A percentile compares a stretch with the other conserved stretches of the same genome.
Conservation (phyloP, 1,140 invertebrate genomes). For the Drosophila athabasca region DNA sequence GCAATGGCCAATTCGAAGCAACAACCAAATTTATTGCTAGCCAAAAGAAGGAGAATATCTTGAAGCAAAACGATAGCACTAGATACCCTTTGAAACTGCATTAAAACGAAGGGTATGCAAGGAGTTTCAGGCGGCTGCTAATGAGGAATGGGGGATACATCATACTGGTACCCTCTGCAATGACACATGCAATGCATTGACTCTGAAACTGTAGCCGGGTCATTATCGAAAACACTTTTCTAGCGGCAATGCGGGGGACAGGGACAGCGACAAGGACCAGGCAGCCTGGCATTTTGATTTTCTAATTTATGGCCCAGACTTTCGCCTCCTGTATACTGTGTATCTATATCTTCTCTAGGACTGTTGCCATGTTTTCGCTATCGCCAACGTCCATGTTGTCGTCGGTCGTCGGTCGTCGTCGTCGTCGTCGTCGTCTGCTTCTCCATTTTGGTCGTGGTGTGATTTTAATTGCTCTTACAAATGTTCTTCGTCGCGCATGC, state of each 20-base stretch:
- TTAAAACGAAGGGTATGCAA: no score
- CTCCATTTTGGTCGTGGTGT: slow-evolving; percentile 69
- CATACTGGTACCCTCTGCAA: not conserved
- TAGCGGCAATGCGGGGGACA: not conserved
- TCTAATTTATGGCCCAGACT: slow-evolving; percentile 67
- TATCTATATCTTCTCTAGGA: slow-evolving; percentile 49
- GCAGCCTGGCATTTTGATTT: slow-evolving; percentile 70
- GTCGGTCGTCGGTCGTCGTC: not conserved
- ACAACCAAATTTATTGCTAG: slow-evolving; percentile 46
- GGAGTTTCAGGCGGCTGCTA: no score
- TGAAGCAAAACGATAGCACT: not conserved
- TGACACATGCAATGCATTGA: slow-evolving; percentile 1
- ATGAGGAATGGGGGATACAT: no score
- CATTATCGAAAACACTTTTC: slow-evolving; percentile 45
- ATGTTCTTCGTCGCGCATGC: slow-evolving; percentile 68
- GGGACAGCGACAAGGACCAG: slow-evolving; percentile 6
- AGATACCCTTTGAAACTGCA: not conserved
- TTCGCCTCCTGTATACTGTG: slow-evolving; percentile 26
- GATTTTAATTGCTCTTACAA: slow-evolving; percentile 79
- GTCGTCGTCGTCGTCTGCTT: slow-evolving; percentile 46
- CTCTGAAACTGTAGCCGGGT: slow-evolving; percentile 55
- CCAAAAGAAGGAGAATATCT: no score
- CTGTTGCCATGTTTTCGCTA: slow-evolving; percentile 56
- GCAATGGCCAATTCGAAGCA: slow-evolving; percentile 48
- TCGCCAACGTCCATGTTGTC: slow-evolving; percentile 54